phyloP scores from a whole-genome alignment of 2,888 invertebrate genomes.

The Lissonota sp. region DNA sequence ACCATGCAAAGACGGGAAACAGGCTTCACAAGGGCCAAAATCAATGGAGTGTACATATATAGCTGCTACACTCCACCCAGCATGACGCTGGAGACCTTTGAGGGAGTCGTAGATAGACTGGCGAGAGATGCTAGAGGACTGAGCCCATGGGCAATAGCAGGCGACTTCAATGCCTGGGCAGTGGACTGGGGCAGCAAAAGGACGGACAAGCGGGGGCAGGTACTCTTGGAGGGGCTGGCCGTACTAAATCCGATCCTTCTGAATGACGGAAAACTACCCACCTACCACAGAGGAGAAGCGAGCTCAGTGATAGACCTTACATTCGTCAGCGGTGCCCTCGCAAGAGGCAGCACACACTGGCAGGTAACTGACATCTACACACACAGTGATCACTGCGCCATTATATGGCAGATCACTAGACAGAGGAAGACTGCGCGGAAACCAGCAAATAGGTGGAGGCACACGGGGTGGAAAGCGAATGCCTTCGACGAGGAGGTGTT shows the following conservation, averaged over 20 bases:
- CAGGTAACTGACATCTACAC: constrained; percentile 53
- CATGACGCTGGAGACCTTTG: constrained; percentile 44
- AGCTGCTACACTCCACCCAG: constrained; percentile 64
- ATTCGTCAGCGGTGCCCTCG: constrained; percentile 65
- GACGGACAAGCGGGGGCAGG: constrained; percentile 59
- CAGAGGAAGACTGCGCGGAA: background rate
- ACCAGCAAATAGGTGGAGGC: background rate
- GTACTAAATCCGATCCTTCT: constrained; percentile 58
- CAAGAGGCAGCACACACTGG: constrained; percentile 50
- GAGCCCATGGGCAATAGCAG: constrained; percentile 60
- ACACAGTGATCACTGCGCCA: constrained; percentile 59
- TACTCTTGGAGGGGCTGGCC: constrained; percentile 57
- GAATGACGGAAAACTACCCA: constrained; percentile 59
- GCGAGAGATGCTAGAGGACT: constrained; percentile 55
- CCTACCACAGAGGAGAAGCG: constrained; percentile 58
- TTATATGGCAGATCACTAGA: constrained; percentile 44
- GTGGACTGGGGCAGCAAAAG: constrained; percentile 65
- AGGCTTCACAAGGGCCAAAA: constrained; percentile 60
- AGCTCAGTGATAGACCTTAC: constrained; percentile 68
- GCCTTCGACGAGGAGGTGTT: too few relatives aligned
- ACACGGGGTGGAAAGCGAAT: too few relatives aligned
- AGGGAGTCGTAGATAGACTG: constrained; percentile 56
- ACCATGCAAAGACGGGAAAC: constrained; percentile 33
- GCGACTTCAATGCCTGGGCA: constrained; percentile 66
- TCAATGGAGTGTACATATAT: constrained; percentile 50